phyloP scores from a whole-genome alignment of 2,888 invertebrate genomes.

The Rhodophaea formosa region DNA sequence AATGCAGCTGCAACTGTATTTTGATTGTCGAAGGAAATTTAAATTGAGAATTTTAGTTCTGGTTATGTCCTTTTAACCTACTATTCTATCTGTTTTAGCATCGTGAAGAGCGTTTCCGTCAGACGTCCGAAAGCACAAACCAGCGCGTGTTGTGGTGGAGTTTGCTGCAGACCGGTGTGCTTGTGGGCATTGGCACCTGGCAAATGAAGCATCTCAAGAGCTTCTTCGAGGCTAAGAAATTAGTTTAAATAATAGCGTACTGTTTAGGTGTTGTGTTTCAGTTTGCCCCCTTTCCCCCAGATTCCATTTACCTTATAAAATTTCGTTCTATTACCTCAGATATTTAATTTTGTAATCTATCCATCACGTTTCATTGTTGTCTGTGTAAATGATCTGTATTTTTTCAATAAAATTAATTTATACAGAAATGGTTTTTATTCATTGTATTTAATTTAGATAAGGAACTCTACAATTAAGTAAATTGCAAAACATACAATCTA shows the following conservation, averaged over 20 bases:
- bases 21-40: too few species aligned
- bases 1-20: too few species aligned
- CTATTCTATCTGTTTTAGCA: constrained; percentile 81
- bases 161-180: constrained; percentile 92
- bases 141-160: constrained; percentile 98
- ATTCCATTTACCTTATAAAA: neutral
- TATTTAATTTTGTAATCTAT: constrained; percentile 27
- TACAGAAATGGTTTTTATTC: constrained; percentile 37
- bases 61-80: neutral
- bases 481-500: too few species aligned
- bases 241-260: constrained; percentile 83
- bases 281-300: neutral
- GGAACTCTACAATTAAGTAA: too few species aligned
- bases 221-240: constrained; percentile 99
- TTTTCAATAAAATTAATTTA: constrained; percentile 55
- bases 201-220: constrained; percentile 99
- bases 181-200: constrained; percentile 97
- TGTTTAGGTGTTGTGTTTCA: constrained; percentile 2
- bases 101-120: constrained; percentile 97
- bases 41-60: too few species aligned
- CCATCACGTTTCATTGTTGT: constrained; percentile 31
- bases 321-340: neutral
- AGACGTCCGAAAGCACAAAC: constrained; percentile 99
- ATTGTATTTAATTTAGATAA: constrained; percentile 3
- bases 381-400: constrained; percentile 60